These are phyloP conservation scores for Xestoiulus laeticollis DNA, from an alignment of 2,888 invertebrate species.

Conservation along the genomic window DNA sequence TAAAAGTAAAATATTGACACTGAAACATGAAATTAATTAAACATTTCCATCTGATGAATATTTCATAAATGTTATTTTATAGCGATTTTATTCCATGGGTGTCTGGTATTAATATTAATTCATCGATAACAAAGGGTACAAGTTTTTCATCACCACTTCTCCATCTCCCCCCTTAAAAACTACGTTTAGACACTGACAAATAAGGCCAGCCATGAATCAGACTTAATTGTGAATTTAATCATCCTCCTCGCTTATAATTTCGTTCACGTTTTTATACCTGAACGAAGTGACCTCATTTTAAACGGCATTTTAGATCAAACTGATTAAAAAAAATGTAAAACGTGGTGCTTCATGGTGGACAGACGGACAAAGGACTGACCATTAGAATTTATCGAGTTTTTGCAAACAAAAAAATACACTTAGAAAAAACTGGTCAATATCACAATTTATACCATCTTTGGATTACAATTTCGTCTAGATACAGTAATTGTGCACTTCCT, in stretches of 20 bases:
- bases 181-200: conserved; percentile 20
- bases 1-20: conserved; percentile 6
- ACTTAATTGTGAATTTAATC: conserved; percentile 37
- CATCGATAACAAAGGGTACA: neutral
- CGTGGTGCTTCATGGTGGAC: conserved; percentile 25
- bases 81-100: neutral
- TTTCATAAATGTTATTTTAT: neutral
- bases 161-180: neutral
- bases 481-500: conserved; percentile 4
- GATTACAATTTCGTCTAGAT: neutral
- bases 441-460: neutral
- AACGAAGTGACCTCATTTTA: conserved; percentile 3
- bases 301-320: neutral
- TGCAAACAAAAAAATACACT: neutral
- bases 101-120: neutral
- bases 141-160: neutral
- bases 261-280: conserved; percentile 13
- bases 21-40: conserved; percentile 2
- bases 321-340: conserved; percentile 5
- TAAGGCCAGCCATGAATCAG: conserved; percentile 37
- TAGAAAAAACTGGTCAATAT: conserved; percentile 14
- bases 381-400: neutral
- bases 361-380: neutral
- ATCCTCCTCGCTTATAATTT: conserved; percentile 7
- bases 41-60: neutral